A percentile compares a stretch with the other conserved stretches of the same genome.
These are phyloP conservation scores for Poecilia latipinna DNA, from an alignment of 2,113 vertebrate species.

Conservation along the genomic window DNA sequence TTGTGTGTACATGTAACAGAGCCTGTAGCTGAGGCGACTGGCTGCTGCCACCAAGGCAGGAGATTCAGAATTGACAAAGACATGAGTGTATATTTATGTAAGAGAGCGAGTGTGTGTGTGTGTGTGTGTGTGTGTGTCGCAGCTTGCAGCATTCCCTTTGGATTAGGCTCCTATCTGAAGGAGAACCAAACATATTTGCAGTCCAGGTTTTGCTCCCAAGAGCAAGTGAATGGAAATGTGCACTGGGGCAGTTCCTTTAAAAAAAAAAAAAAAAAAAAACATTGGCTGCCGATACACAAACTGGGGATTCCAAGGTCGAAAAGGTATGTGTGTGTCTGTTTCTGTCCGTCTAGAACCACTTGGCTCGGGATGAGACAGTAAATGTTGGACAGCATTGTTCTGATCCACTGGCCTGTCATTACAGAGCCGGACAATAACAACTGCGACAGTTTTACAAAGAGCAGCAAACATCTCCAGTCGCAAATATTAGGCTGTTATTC, in stretches of 20 bases:
- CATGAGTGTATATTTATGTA: slow-evolving; percentile 27
- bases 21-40: slow-evolving; percentile 54
- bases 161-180: slow-evolving; percentile 79
- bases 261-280: slow-evolving; percentile 8
- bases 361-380: slow-evolving; percentile 69
- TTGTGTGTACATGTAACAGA: slow-evolving; percentile 22
- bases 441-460: slow-evolving; percentile 56
- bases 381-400: slow-evolving; percentile 66
- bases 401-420: slow-evolving; percentile 58
- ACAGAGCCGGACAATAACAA: slow-evolving; percentile 51
- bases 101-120: slow-evolving; percentile 11
- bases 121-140: slow-evolving; percentile 37
- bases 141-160: slow-evolving; percentile 78
- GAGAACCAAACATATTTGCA: slow-evolving; percentile 82
- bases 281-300: slow-evolving; percentile 75
- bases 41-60: slow-evolving; percentile 55
- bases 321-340: slow-evolving; percentile 58
- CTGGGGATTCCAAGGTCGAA: slow-evolving; percentile 74
- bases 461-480: slow-evolving; percentile 43
- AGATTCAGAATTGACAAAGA: slow-evolving; percentile 60
- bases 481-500: neutral
- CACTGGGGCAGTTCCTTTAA: slow-evolving; percentile 46
- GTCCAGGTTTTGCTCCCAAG: slow-evolving; percentile 79
- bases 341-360: slow-evolving; percentile 57
- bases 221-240: slow-evolving; percentile 62